Evolutionary conservation across 2,113 vertebrate genomes (phyloP), one percentile per base, ranked within the genome.

Genomic region (Alligator sinensis): DNA sequence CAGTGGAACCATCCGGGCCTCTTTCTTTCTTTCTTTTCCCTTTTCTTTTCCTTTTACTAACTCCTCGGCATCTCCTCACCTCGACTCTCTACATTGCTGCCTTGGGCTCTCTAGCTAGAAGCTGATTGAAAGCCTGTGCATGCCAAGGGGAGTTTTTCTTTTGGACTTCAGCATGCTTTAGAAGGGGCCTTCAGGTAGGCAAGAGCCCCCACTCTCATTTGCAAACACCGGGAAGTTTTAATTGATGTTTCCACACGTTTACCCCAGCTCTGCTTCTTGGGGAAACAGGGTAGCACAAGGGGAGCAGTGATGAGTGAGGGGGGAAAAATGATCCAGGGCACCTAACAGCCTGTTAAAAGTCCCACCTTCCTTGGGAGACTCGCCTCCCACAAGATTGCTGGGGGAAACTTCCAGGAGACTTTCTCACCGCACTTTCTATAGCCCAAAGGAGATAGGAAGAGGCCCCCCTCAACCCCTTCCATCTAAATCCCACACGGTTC

Each of bases 151-250:
- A 91, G 57, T 34, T 77, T 25, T 81, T 25, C 93, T 63, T 0
- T 62, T 21, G 77, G 76, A 34, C 77, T 17, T 13, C 3, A 3
- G 2, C 6, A 77, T 11, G 66, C 66, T 80, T 60, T 47, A 88
- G 81, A 87, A 1, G 4, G 21, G 34, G 22, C 17, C 78, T 30
- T 2, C 5, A 81, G 78, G 87, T 86, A 16, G 4, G 66, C 81
- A 57, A 47, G 86, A 0, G 11, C n/a, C 91, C 90, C 92, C 34
- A 25, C 95, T 76, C 91, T 95, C 84, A 85, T 96, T 93, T 95
- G 25, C 0, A 6, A 95, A 63, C 88, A 92, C 86, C 86, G 61
- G 86, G 77, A 27, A 25, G 58, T 80, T 90, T 89, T 81, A 90
- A 64, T 61, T 0, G 12, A 92, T 74, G 68, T 28, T 89, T 91